Evolutionary conservation across 2,888 invertebrate genomes (phyloP).

Genomic region (Sminthurides aquaticus): DNA sequence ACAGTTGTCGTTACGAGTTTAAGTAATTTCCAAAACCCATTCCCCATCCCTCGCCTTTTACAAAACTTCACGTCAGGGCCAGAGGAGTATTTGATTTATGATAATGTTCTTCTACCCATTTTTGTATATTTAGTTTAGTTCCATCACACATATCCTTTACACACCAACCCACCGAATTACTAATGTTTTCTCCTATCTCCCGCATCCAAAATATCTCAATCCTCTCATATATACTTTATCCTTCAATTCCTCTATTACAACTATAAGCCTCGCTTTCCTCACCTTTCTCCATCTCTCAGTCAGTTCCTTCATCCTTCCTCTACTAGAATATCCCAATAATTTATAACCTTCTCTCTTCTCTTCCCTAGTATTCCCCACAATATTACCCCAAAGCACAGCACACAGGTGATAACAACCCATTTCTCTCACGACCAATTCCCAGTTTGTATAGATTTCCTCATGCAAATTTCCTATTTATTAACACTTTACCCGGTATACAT

Average conservation of each 20-base stretch:
- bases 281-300: not conserved
- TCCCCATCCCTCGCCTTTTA: slow-evolving; percentile 38
- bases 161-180: not conserved
- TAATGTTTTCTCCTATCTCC: not conserved
- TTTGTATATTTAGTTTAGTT: slow-evolving; percentile 41
- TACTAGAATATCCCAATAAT: not conserved
- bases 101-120: slow-evolving; percentile 43
- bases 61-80: slow-evolving; percentile 43
- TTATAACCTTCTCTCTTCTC: not conserved
- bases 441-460: no score
- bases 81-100: slow-evolving; percentile 44
- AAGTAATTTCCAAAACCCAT: slow-evolving; percentile 44
- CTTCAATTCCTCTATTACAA: not conserved
- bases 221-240: not conserved
- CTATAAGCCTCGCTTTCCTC: not conserved
- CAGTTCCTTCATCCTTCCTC: not conserved
- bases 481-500: no score
- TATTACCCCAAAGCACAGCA: not conserved
- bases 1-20: slow-evolving; percentile 45
- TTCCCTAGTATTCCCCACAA: not conserved
- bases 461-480: no score
- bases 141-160: not conserved
- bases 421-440: no score
- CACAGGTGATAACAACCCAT: no score
- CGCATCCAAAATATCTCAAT: not conserved